These are phyloP conservation scores for Manduca sexta DNA, from an alignment of 1,140 invertebrate genomes.

Conservation along the genomic window DNA sequence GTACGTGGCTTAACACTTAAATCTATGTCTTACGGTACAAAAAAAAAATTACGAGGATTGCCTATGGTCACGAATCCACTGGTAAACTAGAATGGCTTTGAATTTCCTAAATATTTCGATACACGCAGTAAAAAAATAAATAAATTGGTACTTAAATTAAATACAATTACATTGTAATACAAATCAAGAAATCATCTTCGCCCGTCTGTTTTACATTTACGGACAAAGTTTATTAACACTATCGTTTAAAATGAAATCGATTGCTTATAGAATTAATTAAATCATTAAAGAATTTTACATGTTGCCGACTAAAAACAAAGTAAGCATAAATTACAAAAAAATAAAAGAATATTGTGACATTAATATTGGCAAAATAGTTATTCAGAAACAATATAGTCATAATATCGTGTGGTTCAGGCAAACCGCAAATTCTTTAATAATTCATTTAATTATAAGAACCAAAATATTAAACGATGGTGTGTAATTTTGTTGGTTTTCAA, in stretches of 20 bases:
- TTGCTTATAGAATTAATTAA: too few species aligned
- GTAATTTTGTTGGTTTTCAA: conserved; percentile 15
- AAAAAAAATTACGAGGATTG: conserved; percentile 53
- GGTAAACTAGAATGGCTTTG: conserved; percentile 41
- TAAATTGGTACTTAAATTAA: conserved; percentile 41
- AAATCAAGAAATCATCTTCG: background rate
- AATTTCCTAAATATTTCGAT: conserved; percentile 47
- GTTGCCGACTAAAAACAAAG: too few species aligned
- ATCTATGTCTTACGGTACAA: conserved; percentile 66
- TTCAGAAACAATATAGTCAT: too few species aligned
- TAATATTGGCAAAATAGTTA: too few species aligned
- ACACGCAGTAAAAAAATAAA: conserved; percentile 45
- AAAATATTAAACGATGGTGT: background rate
- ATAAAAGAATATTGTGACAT: too few species aligned
- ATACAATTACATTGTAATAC: conserved; percentile 8
- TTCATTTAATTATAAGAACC: background rate
- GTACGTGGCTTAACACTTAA: conserved; percentile 30
- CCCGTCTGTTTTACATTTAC: too few species aligned
- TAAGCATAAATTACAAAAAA: too few species aligned
- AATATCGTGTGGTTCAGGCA: too few species aligned
- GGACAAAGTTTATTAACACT: too few species aligned
- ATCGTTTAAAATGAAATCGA: too few species aligned
- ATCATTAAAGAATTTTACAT: too few species aligned
- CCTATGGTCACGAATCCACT: conserved; percentile 41
- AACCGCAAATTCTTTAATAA: too few species aligned